These are phyloP conservation scores for Fulica atra DNA, from an alignment of 2,113 vertebrate species.

Conservation along the genomic window DNA sequence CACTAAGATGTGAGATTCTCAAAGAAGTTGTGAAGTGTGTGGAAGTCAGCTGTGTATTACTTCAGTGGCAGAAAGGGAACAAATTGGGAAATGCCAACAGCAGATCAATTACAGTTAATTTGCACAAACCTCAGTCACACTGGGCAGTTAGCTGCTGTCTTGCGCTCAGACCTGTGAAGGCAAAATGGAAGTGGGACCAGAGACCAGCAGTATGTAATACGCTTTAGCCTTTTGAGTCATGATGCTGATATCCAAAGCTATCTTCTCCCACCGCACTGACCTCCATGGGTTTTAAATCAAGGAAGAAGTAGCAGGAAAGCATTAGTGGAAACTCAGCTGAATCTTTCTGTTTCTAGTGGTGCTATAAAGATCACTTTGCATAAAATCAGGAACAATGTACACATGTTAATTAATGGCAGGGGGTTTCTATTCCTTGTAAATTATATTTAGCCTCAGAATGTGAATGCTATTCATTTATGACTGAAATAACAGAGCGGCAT, in stretches of 20 bases:
- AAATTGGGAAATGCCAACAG: neutral
- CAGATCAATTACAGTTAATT: slow-evolving; percentile 1
- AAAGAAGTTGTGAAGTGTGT: neutral
- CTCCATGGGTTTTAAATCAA: slow-evolving; percentile 2
- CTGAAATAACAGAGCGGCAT: slow-evolving; percentile 71
- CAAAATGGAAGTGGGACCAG: neutral
- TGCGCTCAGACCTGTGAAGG: neutral
- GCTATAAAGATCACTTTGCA: slow-evolving; percentile 39
- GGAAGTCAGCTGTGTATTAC: neutral
- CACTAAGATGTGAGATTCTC: neutral
- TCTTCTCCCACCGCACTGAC: neutral
- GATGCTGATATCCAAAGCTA: neutral
- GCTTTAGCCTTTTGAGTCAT: neutral
- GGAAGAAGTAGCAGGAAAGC: neutral
- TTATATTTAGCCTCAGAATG: slow-evolving; percentile 67
- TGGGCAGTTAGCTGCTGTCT: neutral
- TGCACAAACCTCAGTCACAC: neutral
- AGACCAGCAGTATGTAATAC: neutral
- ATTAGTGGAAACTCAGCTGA: neutral
- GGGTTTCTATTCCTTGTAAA: slow-evolving; percentile 57
- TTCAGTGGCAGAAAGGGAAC: neutral
- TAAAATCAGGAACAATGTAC: slow-evolving; percentile 4
- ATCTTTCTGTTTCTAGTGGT: slow-evolving; percentile 20
- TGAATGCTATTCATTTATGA: slow-evolving; percentile 64
- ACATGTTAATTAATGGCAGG: slow-evolving; percentile 54